Conservation (phyloP, 2,113 vertebrate species). For the Thunnus thynnus region DNA sequence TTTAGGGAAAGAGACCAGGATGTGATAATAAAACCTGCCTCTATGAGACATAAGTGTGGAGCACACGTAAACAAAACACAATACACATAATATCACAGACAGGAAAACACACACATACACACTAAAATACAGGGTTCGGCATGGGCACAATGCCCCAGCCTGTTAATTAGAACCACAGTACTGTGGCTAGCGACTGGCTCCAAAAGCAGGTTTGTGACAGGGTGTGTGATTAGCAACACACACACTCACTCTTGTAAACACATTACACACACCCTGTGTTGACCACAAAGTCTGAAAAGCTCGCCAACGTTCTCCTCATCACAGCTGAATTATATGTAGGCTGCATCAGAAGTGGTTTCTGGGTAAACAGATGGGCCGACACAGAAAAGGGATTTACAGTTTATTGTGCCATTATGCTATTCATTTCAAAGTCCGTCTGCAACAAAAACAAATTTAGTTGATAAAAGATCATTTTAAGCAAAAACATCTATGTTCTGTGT, state of each 20-base stretch:
- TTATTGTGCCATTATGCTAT: constrained; percentile 67
- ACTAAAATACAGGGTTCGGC: constrained; percentile 41
- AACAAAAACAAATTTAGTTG: constrained; percentile 66
- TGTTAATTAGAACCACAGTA: constrained; percentile 80
- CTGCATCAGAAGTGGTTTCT: constrained; percentile 79
- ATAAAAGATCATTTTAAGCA: constrained; percentile 59
- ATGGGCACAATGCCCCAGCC: constrained; percentile 60
- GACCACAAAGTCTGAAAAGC: constrained; percentile 75
- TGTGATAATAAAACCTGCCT: constrained; percentile 69
- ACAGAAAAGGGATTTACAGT: constrained; percentile 56
- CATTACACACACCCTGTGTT: constrained; percentile 78
- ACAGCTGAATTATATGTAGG: constrained; percentile 70
- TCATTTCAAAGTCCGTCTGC: constrained; percentile 70
- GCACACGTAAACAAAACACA: constrained; percentile 50
- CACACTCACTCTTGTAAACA: constrained; percentile 80
- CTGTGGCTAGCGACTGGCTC: constrained; percentile 75
- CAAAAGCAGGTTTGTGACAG: constrained; percentile 80
- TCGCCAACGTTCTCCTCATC: constrained; percentile 74
- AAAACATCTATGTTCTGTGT: constrained; percentile 49
- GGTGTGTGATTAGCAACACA: constrained; percentile 82
- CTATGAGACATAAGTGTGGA: constrained; percentile 43
- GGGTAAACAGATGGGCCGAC: constrained; percentile 67
- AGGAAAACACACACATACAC: constrained; percentile 5
- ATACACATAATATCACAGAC: constrained; percentile 40
- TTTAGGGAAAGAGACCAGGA: constrained; percentile 64